These are phyloP conservation scores for Plodia interpunctella DNA, from an alignment of 1,140 invertebrate genomes.

Conservation along the genomic window DNA sequence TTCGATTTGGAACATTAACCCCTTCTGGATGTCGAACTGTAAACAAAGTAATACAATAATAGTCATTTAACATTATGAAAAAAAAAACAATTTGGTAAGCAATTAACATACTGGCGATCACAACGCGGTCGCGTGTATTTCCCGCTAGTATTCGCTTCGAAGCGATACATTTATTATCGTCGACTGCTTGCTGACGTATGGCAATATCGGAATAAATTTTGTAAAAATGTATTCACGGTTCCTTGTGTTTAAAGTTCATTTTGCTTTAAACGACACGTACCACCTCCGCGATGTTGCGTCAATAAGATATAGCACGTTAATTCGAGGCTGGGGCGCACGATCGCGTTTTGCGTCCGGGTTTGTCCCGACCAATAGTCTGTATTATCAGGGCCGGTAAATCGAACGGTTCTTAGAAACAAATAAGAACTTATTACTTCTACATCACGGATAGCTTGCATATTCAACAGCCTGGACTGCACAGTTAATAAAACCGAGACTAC, in stretches of 20 bases:
- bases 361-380: slow-evolving; percentile 39
- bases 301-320: slow-evolving; percentile 71
- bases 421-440: slow-evolving; percentile 22
- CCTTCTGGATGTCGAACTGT: slow-evolving; percentile 10
- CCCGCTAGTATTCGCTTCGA: slow-evolving; percentile 68
- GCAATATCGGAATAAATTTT: slow-evolving; percentile 28
- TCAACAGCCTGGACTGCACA: slow-evolving; percentile 7
- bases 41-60: slow-evolving; percentile 28
- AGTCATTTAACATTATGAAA: slow-evolving; percentile 31
- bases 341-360: slow-evolving; percentile 66
- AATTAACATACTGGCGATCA: slow-evolving; percentile 69
- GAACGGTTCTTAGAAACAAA: slow-evolving; percentile 24
- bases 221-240: slow-evolving; percentile 35
- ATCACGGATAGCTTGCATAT: slow-evolving; percentile 1
- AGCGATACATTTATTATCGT: slow-evolving; percentile 72
- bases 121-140: slow-evolving; percentile 70
- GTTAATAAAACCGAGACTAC: slow-evolving; percentile 29
- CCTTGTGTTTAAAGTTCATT: slow-evolving; percentile 43
- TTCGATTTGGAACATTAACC: too few species aligned
- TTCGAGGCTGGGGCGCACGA: slow-evolving; percentile 57
- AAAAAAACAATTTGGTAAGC: slow-evolving; percentile 55
- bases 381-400: slow-evolving; percentile 16
- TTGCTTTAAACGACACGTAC: slow-evolving; percentile 41
- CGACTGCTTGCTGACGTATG: slow-evolving; percentile 55
- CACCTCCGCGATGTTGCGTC: slow-evolving; percentile 70